A percentile compares a stretch with the other conserved stretches of the same genome.
phyloP scores from a whole-genome alignment of 2,797 vertebrate species.

The Heliangelus exortis region DNA sequence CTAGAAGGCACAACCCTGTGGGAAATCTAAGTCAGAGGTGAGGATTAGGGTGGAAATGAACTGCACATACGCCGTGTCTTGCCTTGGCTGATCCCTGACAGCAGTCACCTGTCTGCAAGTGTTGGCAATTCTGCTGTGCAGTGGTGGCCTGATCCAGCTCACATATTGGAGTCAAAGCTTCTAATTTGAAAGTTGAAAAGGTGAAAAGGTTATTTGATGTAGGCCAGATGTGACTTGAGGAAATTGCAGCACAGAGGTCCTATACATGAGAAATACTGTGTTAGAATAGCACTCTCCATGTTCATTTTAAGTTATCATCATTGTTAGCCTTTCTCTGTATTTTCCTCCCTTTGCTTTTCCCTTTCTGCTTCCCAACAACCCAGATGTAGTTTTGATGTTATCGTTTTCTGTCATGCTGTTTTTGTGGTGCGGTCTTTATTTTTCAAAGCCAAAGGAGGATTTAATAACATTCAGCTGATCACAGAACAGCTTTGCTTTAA shows the following conservation, averaged over 20 bases:
- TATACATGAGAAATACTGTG: background rate
- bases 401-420: background rate
- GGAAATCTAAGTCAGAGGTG: background rate
- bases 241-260: background rate
- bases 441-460: conserved; percentile 13
- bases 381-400: background rate
- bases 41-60: background rate
- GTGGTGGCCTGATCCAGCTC: background rate
- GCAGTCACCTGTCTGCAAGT: background rate
- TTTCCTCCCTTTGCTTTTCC: background rate
- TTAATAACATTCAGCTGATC: conserved; percentile 24
- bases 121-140: background rate
- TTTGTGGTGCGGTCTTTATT: background rate
- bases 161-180: background rate
- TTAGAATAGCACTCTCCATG: background rate
- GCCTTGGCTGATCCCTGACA: background rate
- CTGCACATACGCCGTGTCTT: accelerated
- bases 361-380: background rate
- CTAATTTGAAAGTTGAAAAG: background rate
- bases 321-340: background rate
- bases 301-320: background rate
- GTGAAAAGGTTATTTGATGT: background rate
- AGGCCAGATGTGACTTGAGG: background rate
- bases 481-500: conserved; percentile 42
- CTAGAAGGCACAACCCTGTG: background rate